Base-by-base conservation (phyloP, 2,797 vertebrate species). In the Sebastes minor region DNA sequence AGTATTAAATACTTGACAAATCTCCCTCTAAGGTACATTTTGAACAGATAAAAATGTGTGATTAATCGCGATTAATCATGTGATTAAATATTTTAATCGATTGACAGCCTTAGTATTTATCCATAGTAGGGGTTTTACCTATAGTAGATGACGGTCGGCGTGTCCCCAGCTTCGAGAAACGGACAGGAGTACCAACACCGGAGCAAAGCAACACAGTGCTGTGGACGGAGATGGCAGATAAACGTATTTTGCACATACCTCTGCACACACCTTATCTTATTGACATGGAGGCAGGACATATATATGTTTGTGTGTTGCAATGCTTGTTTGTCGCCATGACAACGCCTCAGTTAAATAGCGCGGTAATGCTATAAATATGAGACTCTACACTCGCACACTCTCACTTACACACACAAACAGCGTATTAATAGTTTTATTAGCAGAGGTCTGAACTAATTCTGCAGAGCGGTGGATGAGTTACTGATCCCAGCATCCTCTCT, bases 351-450 rank as follows among this genome's bases (percentile, higher is more conserved):
- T 55, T 25, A 67, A 66, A 65, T 11, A 52, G n/a, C 6, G 22
- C 53, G 14, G 71, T 76, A 57, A 68, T 71, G 57, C 25, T 75
- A 53, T 57, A 61, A 27, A 76, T 71, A 56, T 63, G 33, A 66
- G n/a, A 6, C 16, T 11, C 11, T 56, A 25, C n/a, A 25, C 14
- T 25, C 22, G 38, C 56, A 28, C 69, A 22, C 11, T 23, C 66
- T 46, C 35, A 42, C 73, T 59, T 23, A 28, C 35, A 53, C 64
- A 56, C 49, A 59, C 61, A 64, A 6, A 42, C 28, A 28, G 68
- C 7, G 13, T 73, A 65, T 73, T 73, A 72, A 69, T 56, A 84
- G 74, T 69, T 84, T 25, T 55, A 73, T 68, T 38, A 62, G 49
- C 60, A 23, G 63, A 42, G 22, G 28, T 72, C 18, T 67, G 52